Conservation (phyloP, 2,113 vertebrate genomes). For the Epinephelus lanceolatus region DNA sequence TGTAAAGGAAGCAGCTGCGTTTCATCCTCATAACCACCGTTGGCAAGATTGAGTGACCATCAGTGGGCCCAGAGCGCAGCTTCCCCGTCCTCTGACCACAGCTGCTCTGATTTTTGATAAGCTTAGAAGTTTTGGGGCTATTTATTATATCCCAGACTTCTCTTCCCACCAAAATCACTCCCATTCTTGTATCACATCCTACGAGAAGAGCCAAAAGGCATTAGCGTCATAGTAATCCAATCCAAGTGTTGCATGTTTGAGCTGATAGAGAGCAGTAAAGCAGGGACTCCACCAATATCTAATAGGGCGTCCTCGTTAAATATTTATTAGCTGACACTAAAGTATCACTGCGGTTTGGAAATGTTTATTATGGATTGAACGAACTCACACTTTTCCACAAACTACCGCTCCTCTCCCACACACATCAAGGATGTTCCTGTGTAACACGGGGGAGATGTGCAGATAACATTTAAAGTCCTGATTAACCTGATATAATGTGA, state of each 20-base stretch:
- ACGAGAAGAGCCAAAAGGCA: slow-evolving; percentile 60
- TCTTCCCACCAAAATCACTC: slow-evolving; percentile 59
- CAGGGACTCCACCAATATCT: slow-evolving; percentile 37
- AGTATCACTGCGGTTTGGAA: slow-evolving; percentile 53
- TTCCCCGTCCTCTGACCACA: slow-evolving; percentile 51
- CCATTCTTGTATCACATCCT: slow-evolving; percentile 48
- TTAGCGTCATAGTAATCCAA: slow-evolving; percentile 51
- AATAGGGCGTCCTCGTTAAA: slow-evolving; percentile 34
- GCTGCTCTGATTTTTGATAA: slow-evolving; percentile 69
- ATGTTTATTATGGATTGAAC: slow-evolving; percentile 52
- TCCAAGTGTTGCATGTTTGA: slow-evolving; percentile 52
- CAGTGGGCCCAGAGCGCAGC: slow-evolving; percentile 15
- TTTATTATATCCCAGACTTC: slow-evolving; percentile 51
- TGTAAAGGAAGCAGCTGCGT: slow-evolving; percentile 69
- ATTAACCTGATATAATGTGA: slow-evolving; percentile 38
- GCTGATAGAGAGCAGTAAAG: slow-evolving; percentile 49
- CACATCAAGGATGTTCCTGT: slow-evolving; percentile 21
- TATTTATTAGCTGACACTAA: slow-evolving; percentile 51
- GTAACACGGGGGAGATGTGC: slow-evolving; percentile 10
- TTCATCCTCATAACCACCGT: slow-evolving; percentile 61
- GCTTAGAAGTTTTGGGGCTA: slow-evolving; percentile 45
- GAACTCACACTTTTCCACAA: slow-evolving; percentile 45
- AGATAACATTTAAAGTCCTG: slow-evolving; percentile 41
- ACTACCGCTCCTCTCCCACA: slow-evolving; percentile 42
- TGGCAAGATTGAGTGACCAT: slow-evolving; percentile 57